Conservation (phyloP, 2,888 invertebrate species). For the Embidobia sp. region DNA sequence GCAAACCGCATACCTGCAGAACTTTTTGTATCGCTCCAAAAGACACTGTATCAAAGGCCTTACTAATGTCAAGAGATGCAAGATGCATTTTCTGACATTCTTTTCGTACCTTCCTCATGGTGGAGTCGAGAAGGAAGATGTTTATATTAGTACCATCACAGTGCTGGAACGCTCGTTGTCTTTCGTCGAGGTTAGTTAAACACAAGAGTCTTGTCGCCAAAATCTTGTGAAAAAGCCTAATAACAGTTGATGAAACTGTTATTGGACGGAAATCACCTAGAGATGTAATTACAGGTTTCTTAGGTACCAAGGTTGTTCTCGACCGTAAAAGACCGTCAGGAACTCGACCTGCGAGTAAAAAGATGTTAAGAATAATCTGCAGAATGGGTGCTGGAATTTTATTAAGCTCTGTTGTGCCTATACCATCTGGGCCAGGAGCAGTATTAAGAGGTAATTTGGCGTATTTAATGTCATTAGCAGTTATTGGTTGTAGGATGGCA, state of each 20-base stretch:
- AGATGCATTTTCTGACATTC: not conserved
- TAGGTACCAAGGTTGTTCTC: constrained; percentile 42
- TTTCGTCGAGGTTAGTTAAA: constrained; percentile 23
- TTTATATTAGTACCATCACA: constrained; percentile 66
- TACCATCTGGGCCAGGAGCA: not conserved
- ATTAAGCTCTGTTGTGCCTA: not conserved
- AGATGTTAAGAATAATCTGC: constrained; percentile 27
- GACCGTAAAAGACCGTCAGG: constrained; percentile 70
- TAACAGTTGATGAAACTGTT: constrained; percentile 20
- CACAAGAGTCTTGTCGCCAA: constrained; percentile 36
- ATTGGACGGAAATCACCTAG: constrained; percentile 27
- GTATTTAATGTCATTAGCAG: too few species aligned
- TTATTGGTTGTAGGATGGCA: too few species aligned
- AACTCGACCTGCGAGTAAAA: constrained; percentile 3
- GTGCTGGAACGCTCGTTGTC: constrained; percentile 62
- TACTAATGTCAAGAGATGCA: not conserved
- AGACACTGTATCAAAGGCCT: not conserved
- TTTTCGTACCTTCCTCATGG: not conserved
- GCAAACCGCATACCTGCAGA: not conserved
- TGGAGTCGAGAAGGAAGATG: constrained; percentile 24
- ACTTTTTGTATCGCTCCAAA: not conserved
- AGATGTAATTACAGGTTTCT: not conserved
- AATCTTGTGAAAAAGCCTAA: constrained; percentile 54
- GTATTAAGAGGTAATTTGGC: not conserved
- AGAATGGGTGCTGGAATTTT: not conserved